A percentile compares a stretch with the other conserved stretches of the same genome.
phyloP scores from a whole-genome alignment of 2,888 invertebrate species.

The Baronia brevicornis region DNA sequence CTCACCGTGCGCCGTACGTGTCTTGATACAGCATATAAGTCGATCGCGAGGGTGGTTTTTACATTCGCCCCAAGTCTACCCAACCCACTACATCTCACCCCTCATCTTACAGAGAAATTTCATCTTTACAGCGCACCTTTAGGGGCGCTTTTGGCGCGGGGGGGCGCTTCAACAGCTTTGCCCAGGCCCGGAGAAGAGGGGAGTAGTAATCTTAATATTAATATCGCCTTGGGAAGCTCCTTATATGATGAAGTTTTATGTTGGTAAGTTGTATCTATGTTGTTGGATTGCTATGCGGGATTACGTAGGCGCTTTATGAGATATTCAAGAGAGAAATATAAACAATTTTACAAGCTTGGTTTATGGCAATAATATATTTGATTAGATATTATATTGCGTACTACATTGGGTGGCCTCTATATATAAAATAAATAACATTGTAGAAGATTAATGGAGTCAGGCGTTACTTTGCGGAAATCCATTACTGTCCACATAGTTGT shows the following conservation, averaged over 20 bases:
- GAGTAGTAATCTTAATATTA: constrained; percentile 67
- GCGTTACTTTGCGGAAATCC: too few species aligned
- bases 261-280: constrained; percentile 41
- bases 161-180: constrained; percentile 21
- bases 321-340: constrained; percentile 23
- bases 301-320: constrained; percentile 38
- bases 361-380: constrained; percentile 1
- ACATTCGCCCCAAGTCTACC: constrained; percentile 68
- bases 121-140: constrained; percentile 4
- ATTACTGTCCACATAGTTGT: too few species aligned
- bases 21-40: constrained; percentile 75
- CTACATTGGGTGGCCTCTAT: too few species aligned
- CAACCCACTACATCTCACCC: constrained; percentile 37
- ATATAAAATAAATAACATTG: too few species aligned
- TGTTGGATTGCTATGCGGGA: constrained; percentile 33
- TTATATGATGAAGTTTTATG: constrained; percentile 65
- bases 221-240: constrained; percentile 64
- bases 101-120: constrained; percentile 21
- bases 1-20: constrained; percentile 29
- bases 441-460: too few species aligned
- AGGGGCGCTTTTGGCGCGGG: constrained; percentile 17
- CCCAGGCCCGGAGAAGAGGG: constrained; percentile 34
- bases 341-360: constrained; percentile 14
- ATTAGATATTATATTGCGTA: too few species aligned
- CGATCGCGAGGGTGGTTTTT: constrained; percentile 74